These are phyloP conservation scores for Hemiprocne comata DNA, from an alignment of 2,113 vertebrate genomes.

Conservation along the genomic window DNA sequence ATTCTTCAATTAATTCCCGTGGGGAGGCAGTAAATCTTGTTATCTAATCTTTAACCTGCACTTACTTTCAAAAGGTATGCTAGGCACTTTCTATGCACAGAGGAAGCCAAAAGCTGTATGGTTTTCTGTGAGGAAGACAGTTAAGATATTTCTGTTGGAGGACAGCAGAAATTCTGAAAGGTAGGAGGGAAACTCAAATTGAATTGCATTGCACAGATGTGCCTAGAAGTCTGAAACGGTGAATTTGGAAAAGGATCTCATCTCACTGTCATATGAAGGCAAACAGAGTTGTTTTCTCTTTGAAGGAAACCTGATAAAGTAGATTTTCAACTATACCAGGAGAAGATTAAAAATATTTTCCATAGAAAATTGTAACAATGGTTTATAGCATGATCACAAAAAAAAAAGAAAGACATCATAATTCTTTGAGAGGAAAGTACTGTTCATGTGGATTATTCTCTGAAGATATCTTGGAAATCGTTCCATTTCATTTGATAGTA, in stretches of 20 bases:
- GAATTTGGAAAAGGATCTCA: not conserved
- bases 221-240: not conserved
- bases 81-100: not conserved
- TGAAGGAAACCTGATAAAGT: not conserved
- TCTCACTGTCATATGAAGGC: not conserved
- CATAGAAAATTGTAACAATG: not conserved
- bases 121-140: not conserved
- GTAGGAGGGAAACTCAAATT: not conserved
- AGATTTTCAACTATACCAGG: not conserved
- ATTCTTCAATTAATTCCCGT: slow-evolving; percentile 11
- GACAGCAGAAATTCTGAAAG: not conserved
- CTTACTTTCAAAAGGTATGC: not conserved
- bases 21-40: not conserved
- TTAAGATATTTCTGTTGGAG: not conserved
- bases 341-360: not conserved
- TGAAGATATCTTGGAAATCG: slow-evolving; percentile 26
- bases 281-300: not conserved
- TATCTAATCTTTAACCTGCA: slow-evolving; percentile 50
- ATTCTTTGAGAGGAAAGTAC: not conserved
- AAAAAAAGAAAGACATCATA: not conserved
- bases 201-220: accelerated
- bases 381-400: not conserved
- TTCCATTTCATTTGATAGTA: slow-evolving; percentile 34
- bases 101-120: not conserved
- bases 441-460: not conserved